Base-by-base conservation (phyloP, 1,140 invertebrate genomes). In the Gryllus bimaculatus region DNA sequence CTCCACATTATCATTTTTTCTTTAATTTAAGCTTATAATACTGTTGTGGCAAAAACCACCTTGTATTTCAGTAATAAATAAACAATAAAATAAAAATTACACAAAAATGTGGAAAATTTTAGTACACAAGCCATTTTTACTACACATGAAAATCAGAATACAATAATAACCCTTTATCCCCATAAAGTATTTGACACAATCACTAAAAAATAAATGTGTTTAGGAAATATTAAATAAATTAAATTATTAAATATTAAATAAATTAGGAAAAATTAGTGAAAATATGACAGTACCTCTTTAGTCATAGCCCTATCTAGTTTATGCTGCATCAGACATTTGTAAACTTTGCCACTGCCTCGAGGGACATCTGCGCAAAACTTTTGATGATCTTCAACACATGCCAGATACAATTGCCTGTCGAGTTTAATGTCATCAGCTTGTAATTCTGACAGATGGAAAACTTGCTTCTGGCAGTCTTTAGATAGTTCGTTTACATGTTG, bases 401-500 rank as follows among this genome's bases (percentile, higher is more conserved):
- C 94, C 82, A 96, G 91, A 86, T 93, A 98, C 21, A 99, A 86
- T 8, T 96, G 92, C 81, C 94, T 88, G 86, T 99, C 97, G 49
- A 97, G 86, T 84, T 96, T 95, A 75, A 97, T 93, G 84, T 96
- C 95, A 82, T 96, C 96, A 0, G 95, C 92, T 86, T 97, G 96
- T 47, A 97, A 89, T 85, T 99, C 96, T 5, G 96, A 93, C 4
- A 97, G 87, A 75, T 92, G 89, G 80, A 95, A 90, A 8, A 98
- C 92, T 85, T 96, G 92, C 81, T 91, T 90, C 83, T 90, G 90
- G 85, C 95, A 99, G 48, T 88, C 86, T 21, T 86, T 81, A 47
- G 86, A 86, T 8, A 95, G 84, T 15, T 85, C 83, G 48, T 90
- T 86, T 47, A 91, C 85, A 79, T 89, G 88, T 80, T 89, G 89